A percentile compares a stretch with the other conserved stretches of the same genome.
Conservation (phyloP, 2,113 vertebrate species). For the Sterna hirundo region DNA sequence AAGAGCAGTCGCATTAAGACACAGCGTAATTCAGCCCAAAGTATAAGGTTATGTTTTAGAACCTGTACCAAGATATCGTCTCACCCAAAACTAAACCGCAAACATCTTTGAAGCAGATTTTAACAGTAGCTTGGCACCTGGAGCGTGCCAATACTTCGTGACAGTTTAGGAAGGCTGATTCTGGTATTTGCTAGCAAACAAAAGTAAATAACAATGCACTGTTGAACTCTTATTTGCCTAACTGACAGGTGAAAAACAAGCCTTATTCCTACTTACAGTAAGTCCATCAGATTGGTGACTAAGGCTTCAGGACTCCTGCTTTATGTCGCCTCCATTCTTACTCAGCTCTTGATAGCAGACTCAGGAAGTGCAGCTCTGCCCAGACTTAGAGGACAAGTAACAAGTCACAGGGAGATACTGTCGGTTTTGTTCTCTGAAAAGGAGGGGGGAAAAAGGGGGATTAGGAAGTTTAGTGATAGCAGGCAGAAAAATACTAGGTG, state of each 20-base stretch:
- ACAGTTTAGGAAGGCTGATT: not conserved
- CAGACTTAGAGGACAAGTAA: not conserved
- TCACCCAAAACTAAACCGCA: not conserved
- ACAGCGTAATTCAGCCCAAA: not conserved
- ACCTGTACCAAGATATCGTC: not conserved
- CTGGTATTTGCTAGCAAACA: not conserved
- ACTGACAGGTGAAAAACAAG: not conserved
- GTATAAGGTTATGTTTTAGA: not conserved
- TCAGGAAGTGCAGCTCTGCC: not conserved
- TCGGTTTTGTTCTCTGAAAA: not conserved
- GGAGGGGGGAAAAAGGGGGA: accelerated
- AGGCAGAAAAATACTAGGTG: not conserved
- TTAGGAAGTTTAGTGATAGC: not conserved
- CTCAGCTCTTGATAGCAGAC: not conserved
- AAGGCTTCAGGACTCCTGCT: constrained; percentile 18
- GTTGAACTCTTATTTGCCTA: not conserved
- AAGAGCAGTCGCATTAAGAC: not conserved
- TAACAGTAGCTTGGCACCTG: not conserved
- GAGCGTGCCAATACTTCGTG: accelerated
- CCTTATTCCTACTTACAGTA: not conserved
- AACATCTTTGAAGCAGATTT: not conserved
- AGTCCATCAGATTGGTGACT: constrained; percentile 22
- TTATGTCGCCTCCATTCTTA: constrained; percentile 44
- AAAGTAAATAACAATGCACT: not conserved
- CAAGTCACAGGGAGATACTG: not conserved